These are phyloP conservation scores for Acromyrmex heyeri DNA, from an alignment of 1,140 invertebrate genomes.

Conservation along the genomic window DNA sequence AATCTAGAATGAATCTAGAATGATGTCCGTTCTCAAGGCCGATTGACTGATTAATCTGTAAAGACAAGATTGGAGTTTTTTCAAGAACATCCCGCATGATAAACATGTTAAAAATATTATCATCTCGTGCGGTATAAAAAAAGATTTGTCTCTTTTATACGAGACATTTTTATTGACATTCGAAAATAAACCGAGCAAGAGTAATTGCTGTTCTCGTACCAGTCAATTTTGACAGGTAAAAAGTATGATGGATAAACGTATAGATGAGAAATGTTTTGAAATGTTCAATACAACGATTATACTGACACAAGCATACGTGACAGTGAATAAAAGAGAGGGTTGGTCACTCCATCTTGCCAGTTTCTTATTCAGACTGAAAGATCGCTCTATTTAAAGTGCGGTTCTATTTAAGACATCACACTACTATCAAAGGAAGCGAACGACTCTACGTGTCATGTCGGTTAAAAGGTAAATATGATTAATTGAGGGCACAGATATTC, in stretches of 20 bases:
- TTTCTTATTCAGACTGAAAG: neutral
- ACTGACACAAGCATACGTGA: neutral
- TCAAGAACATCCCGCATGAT: neutral
- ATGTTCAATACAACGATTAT: neutral
- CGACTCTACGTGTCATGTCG: conserved; percentile 58
- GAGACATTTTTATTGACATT: conserved; percentile 1
- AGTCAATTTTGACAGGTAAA: neutral
- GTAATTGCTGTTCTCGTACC: neutral
- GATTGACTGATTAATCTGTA: conserved; percentile 3
- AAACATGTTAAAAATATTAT: neutral
- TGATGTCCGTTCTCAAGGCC: neutral
- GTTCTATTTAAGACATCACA: conserved; percentile 21
- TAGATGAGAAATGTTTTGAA: neutral
- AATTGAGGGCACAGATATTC: conserved; percentile 39
- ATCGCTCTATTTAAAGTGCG: conserved; percentile 40
- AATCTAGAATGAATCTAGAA: neutral
- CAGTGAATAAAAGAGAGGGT: neutral
- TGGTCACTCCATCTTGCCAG: neutral
- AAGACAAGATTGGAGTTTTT: neutral
- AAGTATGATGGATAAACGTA: neutral
- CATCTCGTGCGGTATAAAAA: neutral
- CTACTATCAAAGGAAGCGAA: conserved; percentile 26
- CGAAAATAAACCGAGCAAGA: neutral
- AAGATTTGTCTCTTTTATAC: neutral
- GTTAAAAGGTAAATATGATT: conserved; percentile 76